Evolutionary conservation across 2,113 vertebrate genomes (phyloP), one percentile per base, ranked within the genome.

Genomic region (Gobius niger): DNA sequence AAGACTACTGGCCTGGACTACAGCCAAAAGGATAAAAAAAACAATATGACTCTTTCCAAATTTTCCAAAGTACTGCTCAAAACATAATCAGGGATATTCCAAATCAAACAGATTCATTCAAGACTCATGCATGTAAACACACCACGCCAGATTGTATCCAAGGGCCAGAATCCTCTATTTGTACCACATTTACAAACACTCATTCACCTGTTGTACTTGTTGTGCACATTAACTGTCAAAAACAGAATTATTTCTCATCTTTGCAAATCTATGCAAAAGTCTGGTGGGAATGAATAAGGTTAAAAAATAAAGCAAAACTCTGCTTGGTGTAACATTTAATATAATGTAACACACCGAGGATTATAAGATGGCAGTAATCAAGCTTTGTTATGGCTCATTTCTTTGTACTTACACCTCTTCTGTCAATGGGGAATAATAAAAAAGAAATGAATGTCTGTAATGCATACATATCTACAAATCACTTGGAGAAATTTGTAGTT

Each of bases 261-360:
- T 40, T 52, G 19, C 11, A 44, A 16, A 71, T 11, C 65, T 62
- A 77, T 59, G 63, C 68, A 70, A 82, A 62, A 80, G 81, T 79
- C 78, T 67, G 82, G 74, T 49, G 16, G 14, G 71, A 77, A 86
- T 79, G 41, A 80, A 84, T 78, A 80, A 34, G 6, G 47, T 68
- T 82, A 83, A 76, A 87, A 87, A 82, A 85, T 75, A 84, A 87
- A 85, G 84, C 83, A 72, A 65, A 83, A 87, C 80, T 78, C 40
- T 68, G 44, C 63, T 80, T 44, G 78, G 65, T 72, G 71, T 67
- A 68, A 75, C 72, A 60, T 82, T 83, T 66, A 69, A 44, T 66
- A 18, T 63, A 72, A 8, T 24, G 50, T 79, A 67, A 75, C 53
- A 66, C 63, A 47, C 69, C 19, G 53, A 57, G 59, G 60, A 64